Evolutionary conservation across 92 coral and sea anemone species (phyloP), one percentile per base, ranked within the genome.

Genomic region (Montipora capitata): DNA sequence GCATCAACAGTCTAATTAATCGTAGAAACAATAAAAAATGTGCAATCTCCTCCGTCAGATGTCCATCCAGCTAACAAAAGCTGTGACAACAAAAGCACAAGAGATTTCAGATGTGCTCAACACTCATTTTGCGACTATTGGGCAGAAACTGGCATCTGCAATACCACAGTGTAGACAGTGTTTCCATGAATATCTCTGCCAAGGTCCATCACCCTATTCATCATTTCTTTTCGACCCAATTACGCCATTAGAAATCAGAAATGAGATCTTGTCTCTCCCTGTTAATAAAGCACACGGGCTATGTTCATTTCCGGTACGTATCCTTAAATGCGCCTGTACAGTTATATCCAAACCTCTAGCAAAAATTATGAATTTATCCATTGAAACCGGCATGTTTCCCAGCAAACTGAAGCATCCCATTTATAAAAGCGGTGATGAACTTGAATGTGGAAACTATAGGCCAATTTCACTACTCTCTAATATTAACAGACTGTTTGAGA

Each of bases 51-150:
- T 61, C 57, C 10, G 40, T 81, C 27, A 68, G 61, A 49, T 54
- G 10, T 63, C 77, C 77, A 4, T 10, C 4, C 17, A n/a, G n/a
- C n/a, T n/a, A n/a, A 42, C 68, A 16, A 74, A 44, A 41, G 54
- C 38, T 63, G 40, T 68, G 41, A 67, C 64, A 41, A 74, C 74
- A 40, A 65, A 82, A 16, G 64, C 76, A 77, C 38, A 40, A 51
- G 58, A 52, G 35, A 78, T 85, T 76, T 45, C 54, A 51, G 72
- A 76, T 48, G 39, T 85, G 63, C 79, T 76, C 64, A 85, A 85
- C 56, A 70, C 67, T 18, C 77, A 77, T 52, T 77, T 85, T 85
- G 80, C 90, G 42, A 74, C 84, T 39, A 63, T 68, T 13, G 84
- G 90, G 18, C 68, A 16, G 44, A 85, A 85, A 51, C n/a, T 85